Evolutionary conservation across 2,113 vertebrate species (phyloP).

Genomic region (Ptilonorhynchus violaceus): DNA sequence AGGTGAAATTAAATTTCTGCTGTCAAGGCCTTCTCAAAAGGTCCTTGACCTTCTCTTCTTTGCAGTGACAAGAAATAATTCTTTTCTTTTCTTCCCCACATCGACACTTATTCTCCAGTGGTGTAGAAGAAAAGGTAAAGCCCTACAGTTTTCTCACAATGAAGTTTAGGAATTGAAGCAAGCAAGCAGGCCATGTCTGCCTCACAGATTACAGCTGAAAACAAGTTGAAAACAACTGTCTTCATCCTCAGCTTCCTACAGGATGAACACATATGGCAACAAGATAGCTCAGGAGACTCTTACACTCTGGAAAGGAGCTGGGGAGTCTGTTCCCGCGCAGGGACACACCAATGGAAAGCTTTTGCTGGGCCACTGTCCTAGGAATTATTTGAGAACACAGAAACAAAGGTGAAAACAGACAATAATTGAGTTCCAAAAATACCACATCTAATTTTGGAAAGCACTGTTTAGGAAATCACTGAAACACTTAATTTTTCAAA

Average conservation of each 20-base stretch:
- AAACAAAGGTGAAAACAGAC: neutral
- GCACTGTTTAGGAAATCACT: neutral
- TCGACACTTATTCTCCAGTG: accelerated
- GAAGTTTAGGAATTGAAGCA: neutral
- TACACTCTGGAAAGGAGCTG: neutral
- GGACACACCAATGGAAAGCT: neutral
- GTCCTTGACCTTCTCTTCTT: neutral
- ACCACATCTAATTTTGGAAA: neutral
- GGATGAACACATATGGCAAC: neutral
- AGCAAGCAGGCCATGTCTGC: neutral
- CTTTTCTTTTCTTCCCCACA: neutral
- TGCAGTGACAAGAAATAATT: neutral
- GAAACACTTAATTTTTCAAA: neutral
- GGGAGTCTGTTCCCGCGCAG: neutral
- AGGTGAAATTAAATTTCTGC: neutral
- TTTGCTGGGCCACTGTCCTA: neutral
- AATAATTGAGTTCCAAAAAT: neutral
- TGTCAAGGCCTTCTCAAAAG: neutral
- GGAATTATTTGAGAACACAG: neutral
- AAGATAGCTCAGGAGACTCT: neutral
- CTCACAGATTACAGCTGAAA: neutral
- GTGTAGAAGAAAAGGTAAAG: neutral
- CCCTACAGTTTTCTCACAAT: neutral
- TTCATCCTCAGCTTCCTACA: neutral
- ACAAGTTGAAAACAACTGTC: neutral